Conservation (phyloP, 2,797 vertebrate species). For the Oophaga sylvatica region DNA sequence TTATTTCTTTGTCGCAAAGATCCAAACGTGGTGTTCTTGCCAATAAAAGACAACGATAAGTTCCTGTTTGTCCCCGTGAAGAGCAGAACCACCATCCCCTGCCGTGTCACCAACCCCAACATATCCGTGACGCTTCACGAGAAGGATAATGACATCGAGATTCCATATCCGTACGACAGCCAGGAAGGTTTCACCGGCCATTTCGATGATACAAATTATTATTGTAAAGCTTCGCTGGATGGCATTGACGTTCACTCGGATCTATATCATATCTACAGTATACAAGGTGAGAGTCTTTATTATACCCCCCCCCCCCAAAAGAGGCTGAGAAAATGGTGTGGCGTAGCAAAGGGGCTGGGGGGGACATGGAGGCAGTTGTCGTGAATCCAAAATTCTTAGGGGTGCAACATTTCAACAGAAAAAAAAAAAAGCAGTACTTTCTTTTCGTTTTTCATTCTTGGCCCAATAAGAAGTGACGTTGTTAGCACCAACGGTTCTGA, state of each 20-base stretch:
- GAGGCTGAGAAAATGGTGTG: not conserved
- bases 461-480: too few relatives aligned
- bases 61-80: slow-evolving; percentile 84
- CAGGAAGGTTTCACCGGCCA: slow-evolving; percentile 83
- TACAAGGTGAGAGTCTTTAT: slow-evolving; percentile 75
- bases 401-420: too few relatives aligned
- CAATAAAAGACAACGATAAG: slow-evolving; percentile 69
- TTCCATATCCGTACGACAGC: slow-evolving; percentile 78
- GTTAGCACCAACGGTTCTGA: too few relatives aligned
- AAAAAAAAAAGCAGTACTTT: too few relatives aligned
- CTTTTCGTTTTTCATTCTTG: too few relatives aligned
- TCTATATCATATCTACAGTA: slow-evolving; percentile 81
- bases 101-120: slow-evolving; percentile 87
- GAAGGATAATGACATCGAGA: slow-evolving; percentile 72
- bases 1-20: slow-evolving; percentile 72
- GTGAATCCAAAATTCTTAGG: too few relatives aligned
- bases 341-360: not conserved
- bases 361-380: too few relatives aligned
- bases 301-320: not conserved
- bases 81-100: slow-evolving; percentile 82
- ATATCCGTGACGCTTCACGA: slow-evolving; percentile 87
- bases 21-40: slow-evolving; percentile 83
- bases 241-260: slow-evolving; percentile 83
- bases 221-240: slow-evolving; percentile 83
- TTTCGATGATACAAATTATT: slow-evolving; percentile 87